phyloP scores from a whole-genome alignment of 2,797 vertebrate genomes.

The Coranthus polyacanthus region DNA sequence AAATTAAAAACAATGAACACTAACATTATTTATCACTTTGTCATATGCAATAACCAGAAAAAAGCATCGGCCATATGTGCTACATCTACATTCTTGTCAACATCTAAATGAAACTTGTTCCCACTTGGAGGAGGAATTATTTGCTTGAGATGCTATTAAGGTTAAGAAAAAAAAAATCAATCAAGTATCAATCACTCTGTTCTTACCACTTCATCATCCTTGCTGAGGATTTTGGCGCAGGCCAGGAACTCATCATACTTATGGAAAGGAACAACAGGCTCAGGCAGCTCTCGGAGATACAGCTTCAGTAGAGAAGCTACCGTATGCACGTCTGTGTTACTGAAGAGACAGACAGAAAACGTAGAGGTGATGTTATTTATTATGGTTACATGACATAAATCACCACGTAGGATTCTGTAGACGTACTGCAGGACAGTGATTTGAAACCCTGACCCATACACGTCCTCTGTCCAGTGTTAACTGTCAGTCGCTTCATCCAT shows the following conservation, averaged over 20 bases:
- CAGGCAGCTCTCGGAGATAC: slow-evolving; percentile 95
- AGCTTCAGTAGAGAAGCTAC: slow-evolving; percentile 97
- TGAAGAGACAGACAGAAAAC: slow-evolving; percentile 61
- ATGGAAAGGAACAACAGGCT: slow-evolving; percentile 94
- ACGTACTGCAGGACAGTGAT: background rate
- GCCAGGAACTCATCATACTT: slow-evolving; percentile 95
- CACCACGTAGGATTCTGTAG: background rate
- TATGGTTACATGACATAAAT: slow-evolving; percentile 7
- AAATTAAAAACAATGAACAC: too few relatives aligned
- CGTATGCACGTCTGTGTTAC: slow-evolving; percentile 97
- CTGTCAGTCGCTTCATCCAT: too few relatives aligned
- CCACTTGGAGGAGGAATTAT: too few relatives aligned
- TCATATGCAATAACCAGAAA: too few relatives aligned
- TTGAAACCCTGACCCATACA: too few relatives aligned
- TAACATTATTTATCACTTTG: too few relatives aligned
- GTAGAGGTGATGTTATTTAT: slow-evolving; percentile 14
- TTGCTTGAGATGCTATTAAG: background rate
- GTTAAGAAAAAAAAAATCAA: background rate
- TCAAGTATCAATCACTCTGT: slow-evolving; percentile 53
- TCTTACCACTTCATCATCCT: slow-evolving; percentile 93
- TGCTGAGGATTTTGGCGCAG: slow-evolving; percentile 92
- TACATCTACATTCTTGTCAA: too few relatives aligned
- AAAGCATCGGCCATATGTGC: too few relatives aligned
- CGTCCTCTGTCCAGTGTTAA: too few relatives aligned
- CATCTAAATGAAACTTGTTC: background rate